Conservation (phyloP, 2,113 vertebrate genomes). For the Caranx melampygus region DNA sequence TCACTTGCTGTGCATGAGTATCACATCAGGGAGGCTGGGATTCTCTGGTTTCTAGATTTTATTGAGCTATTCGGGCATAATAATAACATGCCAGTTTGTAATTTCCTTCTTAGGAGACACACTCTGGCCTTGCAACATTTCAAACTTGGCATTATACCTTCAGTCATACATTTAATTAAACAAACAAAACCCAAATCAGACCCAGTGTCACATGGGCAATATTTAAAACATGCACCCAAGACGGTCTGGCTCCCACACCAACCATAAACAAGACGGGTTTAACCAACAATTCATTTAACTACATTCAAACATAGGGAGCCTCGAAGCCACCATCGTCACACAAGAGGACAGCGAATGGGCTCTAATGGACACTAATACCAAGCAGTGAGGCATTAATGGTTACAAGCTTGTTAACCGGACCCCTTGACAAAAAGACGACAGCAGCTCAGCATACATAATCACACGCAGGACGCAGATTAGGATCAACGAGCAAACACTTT, state of each 20-base stretch:
- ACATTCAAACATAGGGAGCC: slow-evolving; percentile 29
- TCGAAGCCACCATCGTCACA: slow-evolving; percentile 3
- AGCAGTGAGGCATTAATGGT: slow-evolving; percentile 33
- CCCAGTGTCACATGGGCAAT: slow-evolving; percentile 26
- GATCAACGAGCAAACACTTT: slow-evolving; percentile 34
- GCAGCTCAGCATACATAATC: slow-evolving; percentile 25
- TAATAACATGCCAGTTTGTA: not conserved
- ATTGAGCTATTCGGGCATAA: slow-evolving; percentile 14
- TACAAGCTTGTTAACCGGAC: slow-evolving; percentile 42
- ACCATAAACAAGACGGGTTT: slow-evolving; percentile 21
- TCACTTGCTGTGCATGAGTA: not conserved
- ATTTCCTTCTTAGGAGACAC: slow-evolving; percentile 19
- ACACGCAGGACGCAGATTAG: slow-evolving; percentile 27
- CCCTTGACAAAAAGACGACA: slow-evolving; percentile 36
- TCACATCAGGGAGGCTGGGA: slow-evolving; percentile 3
- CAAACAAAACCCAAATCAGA: slow-evolving; percentile 63
- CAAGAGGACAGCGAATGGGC: slow-evolving; percentile 14
- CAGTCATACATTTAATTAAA: slow-evolving; percentile 59
- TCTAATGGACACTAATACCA: slow-evolving; percentile 48
- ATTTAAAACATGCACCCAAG: slow-evolving; percentile 58
- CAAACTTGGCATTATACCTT: slow-evolving; percentile 1
- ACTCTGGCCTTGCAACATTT: slow-evolving; percentile 19
- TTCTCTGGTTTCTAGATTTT: slow-evolving; percentile 25
- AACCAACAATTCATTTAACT: slow-evolving; percentile 55
- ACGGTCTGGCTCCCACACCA: not conserved